phyloP scores from a whole-genome alignment of 2,888 invertebrate species.

The Adineta ricciae region DNA sequence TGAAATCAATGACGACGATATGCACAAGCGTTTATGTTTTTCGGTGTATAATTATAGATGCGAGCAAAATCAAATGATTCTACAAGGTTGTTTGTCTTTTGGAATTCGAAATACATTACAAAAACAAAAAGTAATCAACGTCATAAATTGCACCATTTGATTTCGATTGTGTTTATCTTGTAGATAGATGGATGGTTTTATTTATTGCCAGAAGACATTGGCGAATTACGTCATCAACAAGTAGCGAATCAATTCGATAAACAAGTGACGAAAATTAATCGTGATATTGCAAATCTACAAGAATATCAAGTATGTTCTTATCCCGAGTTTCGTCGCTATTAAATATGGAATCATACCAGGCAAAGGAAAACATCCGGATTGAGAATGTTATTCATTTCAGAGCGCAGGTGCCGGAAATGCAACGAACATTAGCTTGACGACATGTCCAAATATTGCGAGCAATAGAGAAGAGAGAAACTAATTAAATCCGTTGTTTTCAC shows the following conservation, averaged over 20 bases:
- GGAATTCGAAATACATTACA: neutral
- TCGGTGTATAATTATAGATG: neutral
- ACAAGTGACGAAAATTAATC: neutral
- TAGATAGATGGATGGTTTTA: slow-evolving; percentile 7
- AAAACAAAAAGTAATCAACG: neutral
- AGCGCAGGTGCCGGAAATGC: too few species aligned
- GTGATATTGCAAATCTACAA: neutral
- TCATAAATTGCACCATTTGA: too few species aligned
- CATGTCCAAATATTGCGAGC: too few species aligned
- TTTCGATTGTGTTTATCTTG: neutral
- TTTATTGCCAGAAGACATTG: neutral
- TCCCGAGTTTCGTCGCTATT: neutral
- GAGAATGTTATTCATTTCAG: too few species aligned
- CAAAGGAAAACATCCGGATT: too few species aligned
- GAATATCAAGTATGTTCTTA: neutral
- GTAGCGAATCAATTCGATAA: neutral
- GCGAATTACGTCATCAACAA: neutral
- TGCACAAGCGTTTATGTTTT: slow-evolving; percentile 3
- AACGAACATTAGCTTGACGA: too few species aligned
- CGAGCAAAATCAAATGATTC: neutral
- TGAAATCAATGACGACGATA: slow-evolving; percentile 2
- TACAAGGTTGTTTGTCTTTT: slow-evolving; percentile 21
- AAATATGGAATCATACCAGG: neutral
- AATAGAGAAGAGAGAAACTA: too few species aligned
- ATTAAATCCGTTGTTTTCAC: too few species aligned